Evolutionary conservation across 2,888 invertebrate species (phyloP).

Genomic region (Actias luna): DNA sequence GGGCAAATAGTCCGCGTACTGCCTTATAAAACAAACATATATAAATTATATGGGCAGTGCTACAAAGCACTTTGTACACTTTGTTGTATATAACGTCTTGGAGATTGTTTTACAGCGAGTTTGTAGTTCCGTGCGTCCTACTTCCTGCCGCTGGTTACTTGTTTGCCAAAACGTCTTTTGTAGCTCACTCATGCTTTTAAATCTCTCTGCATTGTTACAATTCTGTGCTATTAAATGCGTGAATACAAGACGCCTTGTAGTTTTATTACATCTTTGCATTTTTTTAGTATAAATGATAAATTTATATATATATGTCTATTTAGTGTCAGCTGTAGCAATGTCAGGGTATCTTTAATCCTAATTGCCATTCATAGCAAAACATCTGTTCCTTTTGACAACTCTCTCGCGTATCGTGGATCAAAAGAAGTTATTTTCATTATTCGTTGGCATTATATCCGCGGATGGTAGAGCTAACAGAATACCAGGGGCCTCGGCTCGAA

Average conservation of each 20-base stretch:
- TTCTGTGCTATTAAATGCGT: background rate
- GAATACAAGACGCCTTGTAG: background rate
- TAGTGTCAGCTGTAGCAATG: background rate
- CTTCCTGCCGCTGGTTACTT: constrained; percentile 35
- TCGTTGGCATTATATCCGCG: too few relatives aligned
- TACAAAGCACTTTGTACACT: background rate
- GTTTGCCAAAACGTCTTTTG: constrained; percentile 46
- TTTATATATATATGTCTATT: background rate
- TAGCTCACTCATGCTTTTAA: constrained; percentile 35
- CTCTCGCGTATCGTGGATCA: too few relatives aligned
- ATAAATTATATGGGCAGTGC: background rate
- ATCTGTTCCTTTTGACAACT: too few relatives aligned
- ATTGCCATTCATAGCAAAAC: too few relatives aligned
- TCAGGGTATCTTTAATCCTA: too few relatives aligned
- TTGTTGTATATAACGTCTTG: constrained; percentile 18
- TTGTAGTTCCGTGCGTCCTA: constrained; percentile 28
- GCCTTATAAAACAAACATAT: background rate
- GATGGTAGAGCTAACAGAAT: too few relatives aligned
- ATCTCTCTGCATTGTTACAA: constrained; percentile 23
- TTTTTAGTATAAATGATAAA: too few relatives aligned
- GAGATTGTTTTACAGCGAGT: constrained; percentile 21
- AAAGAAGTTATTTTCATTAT: too few relatives aligned
- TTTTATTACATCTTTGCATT: too few relatives aligned
- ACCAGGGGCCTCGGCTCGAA: too few relatives aligned
- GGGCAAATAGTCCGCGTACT: background rate